Evolutionary conservation across 2,888 invertebrate genomes (phyloP), one percentile per base, ranked within the genome.

Genomic region (Eupeodes latifasciatus): DNA sequence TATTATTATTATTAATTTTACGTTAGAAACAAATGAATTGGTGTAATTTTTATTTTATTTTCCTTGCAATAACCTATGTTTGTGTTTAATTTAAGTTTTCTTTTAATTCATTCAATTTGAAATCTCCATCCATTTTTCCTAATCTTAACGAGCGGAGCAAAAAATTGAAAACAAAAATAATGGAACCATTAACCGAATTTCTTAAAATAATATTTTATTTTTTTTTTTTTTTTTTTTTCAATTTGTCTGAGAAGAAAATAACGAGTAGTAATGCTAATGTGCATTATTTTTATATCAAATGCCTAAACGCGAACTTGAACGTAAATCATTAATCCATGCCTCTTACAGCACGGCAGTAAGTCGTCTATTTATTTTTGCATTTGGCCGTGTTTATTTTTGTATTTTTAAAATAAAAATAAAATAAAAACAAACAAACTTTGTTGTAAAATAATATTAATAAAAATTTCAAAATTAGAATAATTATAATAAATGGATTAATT

Each of bases 401-500:
- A 64, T 49, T 66, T 66, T 36, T 27, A 27, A 72, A 47, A 47
- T 67, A 62, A 78, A 80, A 80, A 27, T 27, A 27, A 72, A 47
- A 47, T 67, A 62, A 78, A 80, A 80, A 27, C 27, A 27, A 27
- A 27, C 27, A 1, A 27, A 49, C 49, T 82, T 82, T 71, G 76
- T 51, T 83, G 79, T 81, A 84, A 84, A 64, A 86, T 79, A 87
- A 72, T 62, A 44, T 16, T 53, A 80, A 76, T 64, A 61, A 51
- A 77, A 76, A 72, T 51, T 76, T 83, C 51, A 61, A 34, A 72
- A 57, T 66, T 78, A 84, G 9, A 75, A 77, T 49, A 76, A 51
- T 77, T 83, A 80, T 78, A 90, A 90, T 76, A 89, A 90, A 90
- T 40, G 12, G 1, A 6, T 11, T 34, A 11, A 55, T 77, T 78